phyloP scores from a whole-genome alignment of 1,140 invertebrate species.

The Bradysia coprophila region DNA sequence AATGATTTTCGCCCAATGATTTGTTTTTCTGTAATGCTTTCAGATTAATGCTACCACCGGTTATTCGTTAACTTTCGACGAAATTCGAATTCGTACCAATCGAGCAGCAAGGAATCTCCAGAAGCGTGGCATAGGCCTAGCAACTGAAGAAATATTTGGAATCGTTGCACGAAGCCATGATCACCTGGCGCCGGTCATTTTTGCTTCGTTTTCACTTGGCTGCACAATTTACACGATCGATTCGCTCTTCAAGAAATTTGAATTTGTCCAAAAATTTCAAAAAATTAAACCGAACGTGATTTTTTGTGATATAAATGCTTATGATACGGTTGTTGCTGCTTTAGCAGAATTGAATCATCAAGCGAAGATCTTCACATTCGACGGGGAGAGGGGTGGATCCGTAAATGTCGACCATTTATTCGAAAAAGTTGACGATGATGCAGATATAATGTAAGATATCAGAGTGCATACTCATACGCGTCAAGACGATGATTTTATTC shows the following conservation, averaged over 20 bases:
- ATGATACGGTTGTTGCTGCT: conserved; percentile 9
- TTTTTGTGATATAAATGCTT: conserved; percentile 18
- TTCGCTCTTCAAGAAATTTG: not conserved
- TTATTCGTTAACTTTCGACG: not conserved
- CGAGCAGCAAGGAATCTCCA: not conserved
- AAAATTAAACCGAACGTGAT: conserved; percentile 17
- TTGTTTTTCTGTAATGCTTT: not conserved
- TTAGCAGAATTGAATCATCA: conserved; percentile 10
- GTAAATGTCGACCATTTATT: conserved; percentile 16
- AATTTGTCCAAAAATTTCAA: conserved; percentile 9
- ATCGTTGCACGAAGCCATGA: not conserved
- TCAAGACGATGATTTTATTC: too few relatives aligned
- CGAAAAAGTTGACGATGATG: conserved; percentile 14
- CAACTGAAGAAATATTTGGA: not conserved
- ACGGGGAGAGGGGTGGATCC: conserved; percentile 10
- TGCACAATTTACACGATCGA: conserved; percentile 15
- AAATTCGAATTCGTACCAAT: not conserved
- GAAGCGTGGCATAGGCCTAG: not conserved
- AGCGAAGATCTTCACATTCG: conserved; percentile 13
- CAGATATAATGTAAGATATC: conserved; percentile 13
- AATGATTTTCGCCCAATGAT: not conserved
- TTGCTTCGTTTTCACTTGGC: conserved; percentile 16
- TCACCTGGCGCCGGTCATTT: conserved; percentile 5
- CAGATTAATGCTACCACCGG: not conserved
- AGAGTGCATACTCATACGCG: too few relatives aligned